These are phyloP conservation scores for Cheirogaleus medius DNA, from an alignment of 2,113 vertebrate species.

Conservation along the genomic window DNA sequence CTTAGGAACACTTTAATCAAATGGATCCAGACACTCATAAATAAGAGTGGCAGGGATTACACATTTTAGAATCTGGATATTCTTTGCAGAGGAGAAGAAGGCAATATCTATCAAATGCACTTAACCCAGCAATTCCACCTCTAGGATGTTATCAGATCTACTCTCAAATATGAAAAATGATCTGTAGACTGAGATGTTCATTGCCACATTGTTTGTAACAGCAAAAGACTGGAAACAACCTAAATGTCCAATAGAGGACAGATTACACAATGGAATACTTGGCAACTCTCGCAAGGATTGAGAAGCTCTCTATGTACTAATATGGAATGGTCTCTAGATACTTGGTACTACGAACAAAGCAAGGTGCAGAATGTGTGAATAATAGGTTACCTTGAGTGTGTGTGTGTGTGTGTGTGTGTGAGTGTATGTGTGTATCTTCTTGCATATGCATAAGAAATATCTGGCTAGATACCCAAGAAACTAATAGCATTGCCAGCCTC, in stretches of 20 bases:
- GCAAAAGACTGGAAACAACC: not conserved
- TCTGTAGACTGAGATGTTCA: not conserved
- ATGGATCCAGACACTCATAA: not conserved
- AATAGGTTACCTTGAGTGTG: not conserved
- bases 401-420: not conserved
- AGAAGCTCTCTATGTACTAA: not conserved
- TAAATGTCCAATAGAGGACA: not conserved
- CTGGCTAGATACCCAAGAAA: not conserved
- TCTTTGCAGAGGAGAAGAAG: not conserved
- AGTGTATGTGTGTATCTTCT: not conserved
- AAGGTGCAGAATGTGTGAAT: not conserved
- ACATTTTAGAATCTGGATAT: not conserved
- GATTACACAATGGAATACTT: not conserved
- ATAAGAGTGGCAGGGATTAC: not conserved
- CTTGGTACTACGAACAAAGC: not conserved
- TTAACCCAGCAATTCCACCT: not conserved
- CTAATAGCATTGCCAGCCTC: not conserved
- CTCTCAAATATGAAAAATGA: conserved; percentile 44
- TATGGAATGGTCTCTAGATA: not conserved
- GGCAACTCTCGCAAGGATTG: not conserved
- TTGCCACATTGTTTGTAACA: not conserved
- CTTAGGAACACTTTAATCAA: not conserved
- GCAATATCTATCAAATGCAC: not conserved
- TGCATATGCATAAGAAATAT: not conserved
- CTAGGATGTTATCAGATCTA: conserved; percentile 31